Evolutionary conservation across 2,797 vertebrate genomes (phyloP), one percentile per base, ranked within the genome.

Genomic region (Coregonus ussuriensis): DNA sequence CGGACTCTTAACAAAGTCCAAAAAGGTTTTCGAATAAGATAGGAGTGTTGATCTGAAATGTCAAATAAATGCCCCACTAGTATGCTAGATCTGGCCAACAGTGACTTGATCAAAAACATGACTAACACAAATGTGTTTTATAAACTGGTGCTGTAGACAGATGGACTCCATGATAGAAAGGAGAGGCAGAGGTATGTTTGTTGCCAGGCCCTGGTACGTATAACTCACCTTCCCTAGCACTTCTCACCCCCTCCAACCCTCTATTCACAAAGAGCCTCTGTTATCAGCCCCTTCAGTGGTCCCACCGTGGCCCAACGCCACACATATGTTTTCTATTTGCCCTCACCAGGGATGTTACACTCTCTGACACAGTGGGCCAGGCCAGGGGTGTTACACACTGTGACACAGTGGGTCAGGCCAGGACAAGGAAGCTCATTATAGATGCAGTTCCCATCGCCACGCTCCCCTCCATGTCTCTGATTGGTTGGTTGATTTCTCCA

Each of bases 261-360:
- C 41, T 13, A 29, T 51, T 70, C 83, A 91, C 88, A 93, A 91
- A 91, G 89, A 79, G 66, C 73, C 79, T 88, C 87, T 92, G 85
- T 91, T 79, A 72, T 15, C 79, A 71, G 56, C 71, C 21, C 63
- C 53, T 65, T 80, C 16, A 31, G 74, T 81, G 71, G 73, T 80
- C 25, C 29, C 74, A 79, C 70, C 7, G 59, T 59, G 56, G 56
- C 56, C 33, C 33, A 35, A n/a, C 15, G 16, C 13, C 79, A 81
- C 76, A 90, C 89, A 92, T 83, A 83, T 90, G 87, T 87, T 84
- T 87, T 85, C 83, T 79, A 89, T 92, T 92, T 87, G 80, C 78
- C 54, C 11, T 47, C 79, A 0, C 6, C 35, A 37, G 35, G 35
- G 35, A 6, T 37, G 35, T 37, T 37, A 37, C 35, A 37, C 35